Base-by-base conservation (phyloP, 2,797 vertebrate genomes). In the Pipistrellus kuhlii region DNA sequence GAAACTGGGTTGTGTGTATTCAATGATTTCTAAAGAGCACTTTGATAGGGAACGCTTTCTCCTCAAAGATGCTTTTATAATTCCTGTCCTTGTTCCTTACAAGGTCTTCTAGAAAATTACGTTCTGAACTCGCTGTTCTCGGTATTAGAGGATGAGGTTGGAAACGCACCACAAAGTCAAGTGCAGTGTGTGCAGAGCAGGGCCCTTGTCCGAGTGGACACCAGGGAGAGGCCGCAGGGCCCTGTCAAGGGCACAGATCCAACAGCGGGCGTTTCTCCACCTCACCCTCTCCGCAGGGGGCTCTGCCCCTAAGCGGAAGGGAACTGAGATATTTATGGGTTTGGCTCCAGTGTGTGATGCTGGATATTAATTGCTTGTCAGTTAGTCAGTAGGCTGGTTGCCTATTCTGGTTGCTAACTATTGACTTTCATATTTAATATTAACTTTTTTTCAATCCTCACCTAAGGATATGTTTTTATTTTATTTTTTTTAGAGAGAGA, bases 21-120 rank as follows among this genome's bases (percentile, higher is more conserved):
- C 11, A 46, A 20, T 48, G 21, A 44, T 77, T 87, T 90, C 72
- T 30, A 88, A 85, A 73, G 23, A 51, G 11, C 8, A 64, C 64
- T 94, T 92, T 72, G 68, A 59, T 17, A 62, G 27, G 35, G 78
- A 81, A 80, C 48, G 35, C 32, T 84, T 84, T 80, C 48, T 94
- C 72, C 27, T 66, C 44, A 55, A 91, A 85, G 68, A 76, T 9
- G 30, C 35, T 64, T 94, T 97, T 73, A 77, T 84, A 94, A 94
- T 92, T 88, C 64, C 32, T 32, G 51, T 72, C 88, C 93, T 76
- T 85, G 38, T 86, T 82, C 57, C 38, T 88, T 93, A 93, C 9
- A 88, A 78, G 17, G 55, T 92, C 27, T 88, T 93, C 15, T 55
- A 94, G 83, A 97, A 96, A 96, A 96, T 78, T 77, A 94, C 75